phyloP scores from a whole-genome alignment of 1,140 invertebrate genomes.

The Sweltsa coloradensis region DNA sequence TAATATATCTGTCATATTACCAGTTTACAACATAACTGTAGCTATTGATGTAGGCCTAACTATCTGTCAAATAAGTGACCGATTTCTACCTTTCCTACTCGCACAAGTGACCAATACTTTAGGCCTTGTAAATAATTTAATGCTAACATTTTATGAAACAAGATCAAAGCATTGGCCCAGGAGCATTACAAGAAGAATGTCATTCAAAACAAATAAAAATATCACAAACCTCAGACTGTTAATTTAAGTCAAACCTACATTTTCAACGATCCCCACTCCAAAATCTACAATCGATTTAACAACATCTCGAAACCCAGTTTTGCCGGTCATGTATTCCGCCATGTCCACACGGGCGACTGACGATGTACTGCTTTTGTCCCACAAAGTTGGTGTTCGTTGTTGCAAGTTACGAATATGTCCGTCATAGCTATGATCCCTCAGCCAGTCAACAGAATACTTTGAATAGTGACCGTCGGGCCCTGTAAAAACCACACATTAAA shows the following conservation, averaged over 20 bases:
- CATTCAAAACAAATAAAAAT: too few species aligned
- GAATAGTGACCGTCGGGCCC: slow-evolving; percentile 35
- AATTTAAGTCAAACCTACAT: slow-evolving; percentile 29
- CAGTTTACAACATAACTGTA: too few species aligned
- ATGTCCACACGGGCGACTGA: slow-evolving; percentile 25
- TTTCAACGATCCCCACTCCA: slow-evolving; percentile 33
- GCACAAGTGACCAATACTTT: too few species aligned
- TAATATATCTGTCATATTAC: too few species aligned
- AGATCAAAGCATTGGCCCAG: too few species aligned
- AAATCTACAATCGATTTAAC: slow-evolving; percentile 33
- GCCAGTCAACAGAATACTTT: slow-evolving; percentile 27
- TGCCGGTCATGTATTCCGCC: slow-evolving; percentile 27
- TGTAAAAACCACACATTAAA: slow-evolving; percentile 18
- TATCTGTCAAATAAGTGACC: too few species aligned
- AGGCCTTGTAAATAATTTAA: too few species aligned
- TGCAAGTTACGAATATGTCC: slow-evolving; percentile 7
- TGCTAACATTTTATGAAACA: too few species aligned
- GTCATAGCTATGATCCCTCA: slow-evolving; percentile 27
- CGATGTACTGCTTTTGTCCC: slow-evolving; percentile 24
- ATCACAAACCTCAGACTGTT: too few species aligned
- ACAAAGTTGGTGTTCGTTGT: slow-evolving; percentile 21
- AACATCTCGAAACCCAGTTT: slow-evolving; percentile 24
- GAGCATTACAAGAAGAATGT: too few species aligned
- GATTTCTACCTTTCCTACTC: too few species aligned
- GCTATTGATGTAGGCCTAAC: too few species aligned